These are phyloP conservation scores for Eilema griseolum DNA, from an alignment of 2,888 invertebrate species.

Conservation along the genomic window DNA sequence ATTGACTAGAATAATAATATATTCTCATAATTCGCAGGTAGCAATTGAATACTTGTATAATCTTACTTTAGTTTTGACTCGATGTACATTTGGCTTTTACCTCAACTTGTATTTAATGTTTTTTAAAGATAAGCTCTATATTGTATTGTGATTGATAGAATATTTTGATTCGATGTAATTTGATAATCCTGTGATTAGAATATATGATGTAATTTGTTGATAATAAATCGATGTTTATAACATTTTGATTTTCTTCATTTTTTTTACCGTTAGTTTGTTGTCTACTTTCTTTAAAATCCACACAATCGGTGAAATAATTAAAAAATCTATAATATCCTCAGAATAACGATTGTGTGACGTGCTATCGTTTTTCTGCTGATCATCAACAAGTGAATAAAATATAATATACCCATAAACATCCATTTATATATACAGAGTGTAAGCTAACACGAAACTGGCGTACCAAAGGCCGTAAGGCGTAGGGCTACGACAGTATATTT, in stretches of 20 bases:
- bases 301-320: background rate
- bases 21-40: conserved; percentile 40
- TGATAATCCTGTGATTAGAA: conserved; percentile 76
- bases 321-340: too few species aligned
- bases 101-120: conserved; percentile 52
- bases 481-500: too few species aligned
- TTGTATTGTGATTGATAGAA: conserved; percentile 59
- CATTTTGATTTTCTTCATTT: conserved; percentile 17
- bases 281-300: background rate
- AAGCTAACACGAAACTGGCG: too few species aligned
- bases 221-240: conserved; percentile 72
- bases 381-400: too few species aligned
- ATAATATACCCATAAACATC: too few species aligned
- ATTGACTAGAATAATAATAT: conserved; percentile 37
- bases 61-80: conserved; percentile 22
- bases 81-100: conserved; percentile 36
- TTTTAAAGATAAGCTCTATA: conserved; percentile 54
- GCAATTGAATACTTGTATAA: conserved; percentile 37
- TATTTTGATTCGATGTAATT: conserved; percentile 68
- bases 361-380: too few species aligned
- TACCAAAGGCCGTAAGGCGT: too few species aligned
- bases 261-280: background rate
- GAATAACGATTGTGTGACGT: too few species aligned
- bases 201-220: conserved; percentile 72
- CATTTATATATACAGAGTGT: too few species aligned